Evolutionary conservation across 2,888 invertebrate species (phyloP).

Genomic region (Dasysyrphus albostriatus): DNA sequence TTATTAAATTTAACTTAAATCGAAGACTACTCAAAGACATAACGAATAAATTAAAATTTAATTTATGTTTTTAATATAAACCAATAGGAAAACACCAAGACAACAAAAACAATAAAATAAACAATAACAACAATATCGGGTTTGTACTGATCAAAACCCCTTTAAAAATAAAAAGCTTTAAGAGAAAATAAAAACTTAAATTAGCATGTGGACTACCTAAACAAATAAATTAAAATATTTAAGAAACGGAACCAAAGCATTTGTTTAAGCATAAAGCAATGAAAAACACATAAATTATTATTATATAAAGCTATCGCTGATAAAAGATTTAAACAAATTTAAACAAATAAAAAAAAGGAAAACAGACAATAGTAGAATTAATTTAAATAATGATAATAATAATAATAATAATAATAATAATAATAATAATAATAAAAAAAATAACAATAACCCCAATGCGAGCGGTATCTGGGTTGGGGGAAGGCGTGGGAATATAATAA

Average conservation of each 20-base stretch:
- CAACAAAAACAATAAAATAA: slow-evolving; percentile 19
- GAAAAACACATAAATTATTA: slow-evolving; percentile 45
- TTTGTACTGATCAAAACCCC: slow-evolving; percentile 27
- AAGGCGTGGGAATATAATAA: neutral
- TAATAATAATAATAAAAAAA: slow-evolving; percentile 56
- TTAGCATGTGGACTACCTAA: slow-evolving; percentile 36
- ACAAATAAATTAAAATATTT: slow-evolving; percentile 19
- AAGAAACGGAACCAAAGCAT: slow-evolving; percentile 64
- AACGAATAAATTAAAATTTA: slow-evolving; percentile 13
- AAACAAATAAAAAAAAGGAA: slow-evolving; percentile 65
- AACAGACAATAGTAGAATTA: slow-evolving; percentile 79
- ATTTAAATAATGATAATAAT: slow-evolving; percentile 64
- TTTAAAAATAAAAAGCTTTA: slow-evolving; percentile 21
- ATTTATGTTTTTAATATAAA: slow-evolving; percentile 5
- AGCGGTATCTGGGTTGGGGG: too few relatives aligned
- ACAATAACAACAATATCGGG: slow-evolving; percentile 14
- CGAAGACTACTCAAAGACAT: slow-evolving; percentile 64
- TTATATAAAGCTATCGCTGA: slow-evolving; percentile 35
- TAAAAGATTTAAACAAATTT: slow-evolving; percentile 34
- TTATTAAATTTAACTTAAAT: slow-evolving; percentile 68
- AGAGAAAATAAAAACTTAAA: slow-evolving; percentile 1
- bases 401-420: slow-evolving; percentile 60
- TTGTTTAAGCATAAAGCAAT: slow-evolving; percentile 41
- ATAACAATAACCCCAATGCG: too few relatives aligned
- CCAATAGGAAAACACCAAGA: slow-evolving; percentile 5